Base-by-base conservation (phyloP, 2,113 vertebrate species). In the Anoura caudifer region DNA sequence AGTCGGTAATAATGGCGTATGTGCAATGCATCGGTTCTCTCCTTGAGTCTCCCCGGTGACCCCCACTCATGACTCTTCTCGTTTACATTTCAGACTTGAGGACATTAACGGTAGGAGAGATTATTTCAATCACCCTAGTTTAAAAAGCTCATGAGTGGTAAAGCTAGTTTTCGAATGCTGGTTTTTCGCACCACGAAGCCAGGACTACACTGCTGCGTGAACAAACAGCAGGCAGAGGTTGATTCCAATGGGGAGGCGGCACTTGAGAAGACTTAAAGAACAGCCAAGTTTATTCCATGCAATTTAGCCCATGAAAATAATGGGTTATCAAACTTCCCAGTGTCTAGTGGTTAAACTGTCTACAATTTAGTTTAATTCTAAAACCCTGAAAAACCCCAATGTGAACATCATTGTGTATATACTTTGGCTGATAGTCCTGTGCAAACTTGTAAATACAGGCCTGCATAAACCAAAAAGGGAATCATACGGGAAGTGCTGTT, bases 1-100 rank as follows among this genome's bases (percentile, higher is more conserved):
- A 5, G 4, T 70, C 36, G 22, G 12, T 11, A 45, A 13, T 14
- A n/a, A 50, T 20, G 3, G 2, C 20, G 3, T 7, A 4, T 50
- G 31, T 15, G 7, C 17, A 24, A 50, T 41, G 54, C 31, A 0
- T 15, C 24, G 5, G 9, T 33, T 5, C 6, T 15, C 24, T 7
- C 22, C 17, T 0, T 0, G 5, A 20, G 38, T 28, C 5, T 47
- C n/a, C 79, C 24, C 36, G 17, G 5, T 11, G 52, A 82, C 7
- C 14, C 2, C 5, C 0, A 0, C 2, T 17, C 15, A 6, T 80
- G 52, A 47, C 45, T 24, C 15, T 26, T 56, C 43, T 36, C 59
- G n/a, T 33, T 75, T 14, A 31, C 50, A 80, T 43, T 59, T 81
- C n/a, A 72, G 28, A 33, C 41, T 20, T 31, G 19, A 76, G 54